A percentile compares a stretch with the other conserved stretches of the same genome.
Conservation (phyloP, 2,888 invertebrate genomes). For the Cheilosia impressa region DNA sequence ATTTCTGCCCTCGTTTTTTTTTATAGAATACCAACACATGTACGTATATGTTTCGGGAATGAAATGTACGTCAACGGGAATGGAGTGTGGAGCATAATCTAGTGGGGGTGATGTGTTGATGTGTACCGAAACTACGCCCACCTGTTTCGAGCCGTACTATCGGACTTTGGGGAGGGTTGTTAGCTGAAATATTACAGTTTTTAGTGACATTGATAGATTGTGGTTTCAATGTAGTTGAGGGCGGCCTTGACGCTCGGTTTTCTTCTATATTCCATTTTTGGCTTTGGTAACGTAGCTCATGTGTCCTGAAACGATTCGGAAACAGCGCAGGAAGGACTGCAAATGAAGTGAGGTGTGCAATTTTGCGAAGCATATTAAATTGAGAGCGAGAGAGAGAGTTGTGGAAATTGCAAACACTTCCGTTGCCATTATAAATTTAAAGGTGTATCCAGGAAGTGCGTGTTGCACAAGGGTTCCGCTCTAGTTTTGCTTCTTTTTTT, state of each 20-base stretch:
- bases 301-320: constrained; percentile 3
- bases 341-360: neutral
- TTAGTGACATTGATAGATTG: constrained; percentile 62
- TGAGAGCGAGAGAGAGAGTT: neutral
- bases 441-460: neutral
- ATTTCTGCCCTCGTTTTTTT: constrained; percentile 18
- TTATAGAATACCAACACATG: neutral
- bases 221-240: constrained; percentile 43
- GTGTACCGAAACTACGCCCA: constrained; percentile 47
- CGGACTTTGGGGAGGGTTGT: constrained; percentile 10
- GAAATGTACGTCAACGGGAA: neutral
- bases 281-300: neutral
- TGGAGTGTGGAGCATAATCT: constrained; percentile 56
- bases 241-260: neutral
- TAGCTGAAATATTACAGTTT: constrained; percentile 39
- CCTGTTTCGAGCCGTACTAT: constrained; percentile 54
- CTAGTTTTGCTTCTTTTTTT: neutral
- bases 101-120: constrained; percentile 2
- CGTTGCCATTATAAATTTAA: constrained; percentile 8
- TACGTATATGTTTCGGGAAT: constrained; percentile 10
- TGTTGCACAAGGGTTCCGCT: neutral
- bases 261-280: constrained; percentile 3
- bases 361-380: constrained; percentile 5
- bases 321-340: neutral
- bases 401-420: neutral